Evolutionary conservation across 2,888 invertebrate species (phyloP), one percentile per base, ranked within the genome.

Genomic region (Helleia helle): DNA sequence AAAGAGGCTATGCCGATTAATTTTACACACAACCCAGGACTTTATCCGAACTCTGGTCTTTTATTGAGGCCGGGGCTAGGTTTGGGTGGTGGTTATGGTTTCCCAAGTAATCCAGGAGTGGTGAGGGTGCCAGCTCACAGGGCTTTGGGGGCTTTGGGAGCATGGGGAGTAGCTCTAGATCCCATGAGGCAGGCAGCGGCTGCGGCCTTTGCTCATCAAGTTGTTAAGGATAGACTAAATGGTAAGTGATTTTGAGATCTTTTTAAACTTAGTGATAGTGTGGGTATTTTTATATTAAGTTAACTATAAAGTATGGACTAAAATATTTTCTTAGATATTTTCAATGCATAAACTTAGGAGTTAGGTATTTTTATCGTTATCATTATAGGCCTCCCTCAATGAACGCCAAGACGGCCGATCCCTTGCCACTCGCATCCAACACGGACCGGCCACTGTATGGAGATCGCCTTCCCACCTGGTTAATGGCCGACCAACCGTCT

Each of bases 111-210:
- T 42, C 93, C 92, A 47, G 93, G 93, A 56, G 95, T 93, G 36
- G 89, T 93, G 54, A 86, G 93, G 60, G 93, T 93, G 51, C 94
- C 93, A 37, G 93, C 93, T 42, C 95, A 95, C 64, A 80, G 93
- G 55, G 83, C 85, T 3, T 65, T 88, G 27, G 86, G 86, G 1
- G 83, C 86, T 28, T 52, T 87, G 42, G 81, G 86, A 4, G 87
- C 87, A 31, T 86, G 88, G 72, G 86, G 87, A 17, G 85, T 90
- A 43, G 88, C 89, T 37, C 72, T 89, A 54, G 89, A 90, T 53
- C 86, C 87, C 31, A 89, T 87, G 84, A 80, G 88, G 61, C 90
- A 88, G 56, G 90, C 87, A 43, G 90, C 87, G 11, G 89, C 89
- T 0, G 92, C 93, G 1, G 92, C 93, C 36, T 89, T 93, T 64